Evolutionary conservation across 23 tunicate species (phyloP).

Genomic region (Clavelina lepadiformis): DNA sequence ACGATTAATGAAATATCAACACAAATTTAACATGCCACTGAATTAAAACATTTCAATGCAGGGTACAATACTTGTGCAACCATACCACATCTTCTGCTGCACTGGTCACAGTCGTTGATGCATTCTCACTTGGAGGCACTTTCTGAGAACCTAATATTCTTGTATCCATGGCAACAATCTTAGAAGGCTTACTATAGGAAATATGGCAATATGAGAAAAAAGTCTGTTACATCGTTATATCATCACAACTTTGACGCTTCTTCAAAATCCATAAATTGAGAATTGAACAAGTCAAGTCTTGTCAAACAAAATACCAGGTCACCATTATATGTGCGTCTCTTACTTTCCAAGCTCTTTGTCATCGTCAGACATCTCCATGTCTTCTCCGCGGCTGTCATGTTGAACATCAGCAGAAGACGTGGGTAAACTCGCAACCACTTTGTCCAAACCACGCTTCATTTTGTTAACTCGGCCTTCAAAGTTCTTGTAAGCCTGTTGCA

Average conservation of each 20-base stretch:
- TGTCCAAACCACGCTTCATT: conserved; percentile 71
- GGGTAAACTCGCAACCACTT: conserved; percentile 56
- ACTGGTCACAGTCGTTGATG: too few species aligned
- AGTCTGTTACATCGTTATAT: too few species aligned
- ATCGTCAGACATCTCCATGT: conserved; percentile 89
- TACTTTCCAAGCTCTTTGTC: conserved; percentile 51
- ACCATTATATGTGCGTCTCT: neutral
- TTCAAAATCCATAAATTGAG: too few species aligned
- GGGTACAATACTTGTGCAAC: neutral
- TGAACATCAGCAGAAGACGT: neutral
- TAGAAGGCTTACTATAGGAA: neutral
- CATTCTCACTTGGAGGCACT: too few species aligned
- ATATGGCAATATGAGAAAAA: neutral
- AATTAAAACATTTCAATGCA: neutral
- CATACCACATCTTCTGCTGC: conserved; percentile 14
- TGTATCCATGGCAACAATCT: neutral
- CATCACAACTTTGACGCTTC: too few species aligned
- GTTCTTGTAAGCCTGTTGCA: conserved; percentile 68
- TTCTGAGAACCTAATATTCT: too few species aligned
- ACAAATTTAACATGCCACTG: neutral
- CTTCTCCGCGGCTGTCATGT: conserved; percentile 14
- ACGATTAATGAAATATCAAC: neutral
- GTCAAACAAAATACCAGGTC: too few species aligned
- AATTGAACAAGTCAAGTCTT: too few species aligned
- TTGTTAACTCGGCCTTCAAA: conserved; percentile 73